Evolutionary conservation across 2,888 invertebrate genomes (phyloP).

Genomic region (Lithosia quadra): DNA sequence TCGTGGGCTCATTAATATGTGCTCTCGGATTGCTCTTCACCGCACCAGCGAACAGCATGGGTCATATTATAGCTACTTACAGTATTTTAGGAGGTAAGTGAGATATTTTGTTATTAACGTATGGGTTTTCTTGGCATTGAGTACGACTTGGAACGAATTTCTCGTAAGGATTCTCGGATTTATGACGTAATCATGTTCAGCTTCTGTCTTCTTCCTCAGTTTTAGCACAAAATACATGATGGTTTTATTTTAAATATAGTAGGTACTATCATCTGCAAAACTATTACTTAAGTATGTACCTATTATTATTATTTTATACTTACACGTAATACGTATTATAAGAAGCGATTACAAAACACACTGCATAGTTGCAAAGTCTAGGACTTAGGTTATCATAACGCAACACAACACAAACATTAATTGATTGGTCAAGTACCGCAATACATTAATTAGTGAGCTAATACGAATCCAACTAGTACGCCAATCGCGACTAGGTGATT

Average conservation of each 20-base stretch:
- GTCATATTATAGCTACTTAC: constrained; percentile 90
- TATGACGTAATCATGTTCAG: too few species aligned
- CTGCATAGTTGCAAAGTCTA: background rate
- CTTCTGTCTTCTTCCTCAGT: too few species aligned
- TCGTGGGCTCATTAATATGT: constrained; percentile 89
- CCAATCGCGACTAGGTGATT: background rate
- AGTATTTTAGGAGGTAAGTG: constrained; percentile 91
- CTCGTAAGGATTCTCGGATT: too few species aligned
- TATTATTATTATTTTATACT: too few species aligned
- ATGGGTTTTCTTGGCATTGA: too few species aligned
- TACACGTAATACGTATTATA: background rate
- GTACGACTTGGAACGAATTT: too few species aligned
- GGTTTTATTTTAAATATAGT: background rate
- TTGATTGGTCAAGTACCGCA: background rate
- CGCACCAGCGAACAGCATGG: constrained; percentile 90
- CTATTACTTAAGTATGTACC: too few species aligned
- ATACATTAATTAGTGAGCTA: background rate
- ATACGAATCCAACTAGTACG: background rate
- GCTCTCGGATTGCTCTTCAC: constrained; percentile 89
- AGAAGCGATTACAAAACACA: background rate
- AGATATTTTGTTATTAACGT: background rate
- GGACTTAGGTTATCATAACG: background rate
- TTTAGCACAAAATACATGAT: too few species aligned
- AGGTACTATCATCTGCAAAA: too few species aligned
- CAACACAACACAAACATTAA: background rate